Evolutionary conservation across 2,113 vertebrate species (phyloP), one percentile per base, ranked within the genome.

Genomic region (Aptenodytes patagonicus): DNA sequence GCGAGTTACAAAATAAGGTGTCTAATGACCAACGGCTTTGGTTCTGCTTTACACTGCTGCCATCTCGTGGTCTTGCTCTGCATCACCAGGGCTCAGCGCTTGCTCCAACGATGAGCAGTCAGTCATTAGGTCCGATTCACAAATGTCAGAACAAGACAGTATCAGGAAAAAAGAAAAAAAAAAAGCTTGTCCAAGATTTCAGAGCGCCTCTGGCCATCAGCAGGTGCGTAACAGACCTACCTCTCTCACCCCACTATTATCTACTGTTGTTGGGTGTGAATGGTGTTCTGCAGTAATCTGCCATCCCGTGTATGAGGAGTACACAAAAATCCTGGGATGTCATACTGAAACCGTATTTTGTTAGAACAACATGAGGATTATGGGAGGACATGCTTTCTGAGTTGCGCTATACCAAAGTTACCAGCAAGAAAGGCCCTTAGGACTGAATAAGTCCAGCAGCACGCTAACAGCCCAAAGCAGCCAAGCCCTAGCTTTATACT

Each of bases 1-100:
- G 58, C 26, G 2, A 58, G 62, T 44, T 85, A 93, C 42, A 93
- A 87, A 95, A 89, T 7, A 64, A 87, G 83, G 82, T 8, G 9
- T 24, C 26, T 25, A 29, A 65, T 4, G 3, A 79, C 1, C 34
- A 40, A 18, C 62, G 93, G 60, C 46, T n/a, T 13, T 16, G 12
- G 7, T 80, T 89, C 46, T 87, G 77, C 87, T 95, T 88, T 80
- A 31, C 60, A 26, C 80, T 89, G 90, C 96, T 96, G 96, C 97
- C 96, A 96, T 49, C 97, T 96, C 49, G 58, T 96, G 97, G 96
- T 26, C 73, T 20, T 42, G 40, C 42, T 80, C 68, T 91, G 16
- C 76, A 36, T 36, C 79, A 29, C 64, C 47, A 22, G 75, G 18
- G n/a, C 64, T 72, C 73, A 31, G 60, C 24, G 42, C 18, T 7